Evolutionary conservation across 2,888 invertebrate species (phyloP), one percentile per base, ranked within the genome.

Genomic region (Dermolepida albohirtum): DNA sequence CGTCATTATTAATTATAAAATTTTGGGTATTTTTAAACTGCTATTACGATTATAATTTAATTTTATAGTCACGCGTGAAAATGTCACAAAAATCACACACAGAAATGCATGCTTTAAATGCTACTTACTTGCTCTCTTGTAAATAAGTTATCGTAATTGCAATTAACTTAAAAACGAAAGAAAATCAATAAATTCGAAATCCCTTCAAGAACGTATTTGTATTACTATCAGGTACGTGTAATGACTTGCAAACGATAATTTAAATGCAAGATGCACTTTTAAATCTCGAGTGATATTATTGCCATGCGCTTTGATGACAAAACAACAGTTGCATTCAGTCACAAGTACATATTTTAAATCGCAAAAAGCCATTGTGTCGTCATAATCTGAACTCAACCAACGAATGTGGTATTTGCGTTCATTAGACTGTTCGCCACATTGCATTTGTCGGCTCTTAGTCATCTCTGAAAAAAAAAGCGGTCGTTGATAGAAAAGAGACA

Each of bases 291-390:
- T 59, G 27, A 17, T 14, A 54, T 54, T 44, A 44, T 44, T 59
- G 59, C 59, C 59, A 59, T 59, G 59, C 59, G 59, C 59, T 29
- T 29, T 44, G 59, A 44, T 59, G 59, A 44, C 59, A 59, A 59
- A 59, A 59, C 59, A 59, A 59, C 59, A 59, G 59, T 59, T 59
- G 59, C 59, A 59, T 43, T 59, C 59, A 59, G 59, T 59, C 59
- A 59, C 59, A 59, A 44, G 59, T 44, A 59, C 59, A 59, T 59
- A 59, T 59, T 59, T 57, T 59, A 59, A 59, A 59, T 59, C 59
- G 47, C 34, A 34, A 34, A n/a, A 34, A 34, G 34, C 59, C 57
- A 44, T 59, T 59, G 59, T 59, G 44, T 59, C 59, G 44, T 59
- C 44, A 59, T 44, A 43, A 22, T 59, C 59, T 44, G 27, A 59